Base-by-base conservation (phyloP, 2,888 invertebrate species). In the Holacanthella duospinosa region DNA sequence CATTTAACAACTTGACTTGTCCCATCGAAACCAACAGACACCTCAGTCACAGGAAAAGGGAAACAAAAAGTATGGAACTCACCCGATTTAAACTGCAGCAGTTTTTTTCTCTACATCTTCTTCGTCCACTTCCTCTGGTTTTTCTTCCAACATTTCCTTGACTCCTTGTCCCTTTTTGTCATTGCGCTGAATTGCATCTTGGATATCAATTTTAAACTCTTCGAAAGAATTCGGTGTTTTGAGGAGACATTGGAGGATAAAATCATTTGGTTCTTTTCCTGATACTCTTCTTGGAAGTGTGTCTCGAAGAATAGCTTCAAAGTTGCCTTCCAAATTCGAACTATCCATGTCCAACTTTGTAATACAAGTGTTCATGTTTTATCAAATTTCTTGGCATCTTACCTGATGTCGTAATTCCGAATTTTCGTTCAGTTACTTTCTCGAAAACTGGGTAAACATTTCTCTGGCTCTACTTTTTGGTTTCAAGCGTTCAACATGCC, bases 331-430 rank as follows among this genome's bases (percentile, higher is more conserved):
- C 48, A 93, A 78, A 59, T 85, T 80, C 64, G 83, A 79, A 0
- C 77, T 74, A 9, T 86, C 84, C 90, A 91, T 91, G 70, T 85
- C 79, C 48, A 92, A 76, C 88, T 89, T 76, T 25, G 73, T 68
- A 6, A 58, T 36, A 62, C 19, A 27, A 60, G 29, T n/a, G n/a
- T n/a, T n/a, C n/a, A n/a, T n/a, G n/a, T n/a, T n/a, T n/a, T n/a
- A n/a, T n/a, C 43, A 60, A 56, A n/a, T 60, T 24, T 48, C 43
- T 43, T 29, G 29, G 55, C n/a, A 55, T 29, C 25, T 29, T 55
- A 43, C 6, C n/a, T n/a, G n/a, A n/a, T n/a, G n/a, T n/a, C n/a
- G n/a, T n/a, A n/a, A n/a, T n/a, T n/a, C n/a, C n/a, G n/a, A n/a
- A n/a, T n/a, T n/a, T n/a, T n/a, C n/a, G 19, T n/a, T 60, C 29